Conservation (phyloP, 2,797 vertebrate genomes). For the Ctenopoma multispine region DNA sequence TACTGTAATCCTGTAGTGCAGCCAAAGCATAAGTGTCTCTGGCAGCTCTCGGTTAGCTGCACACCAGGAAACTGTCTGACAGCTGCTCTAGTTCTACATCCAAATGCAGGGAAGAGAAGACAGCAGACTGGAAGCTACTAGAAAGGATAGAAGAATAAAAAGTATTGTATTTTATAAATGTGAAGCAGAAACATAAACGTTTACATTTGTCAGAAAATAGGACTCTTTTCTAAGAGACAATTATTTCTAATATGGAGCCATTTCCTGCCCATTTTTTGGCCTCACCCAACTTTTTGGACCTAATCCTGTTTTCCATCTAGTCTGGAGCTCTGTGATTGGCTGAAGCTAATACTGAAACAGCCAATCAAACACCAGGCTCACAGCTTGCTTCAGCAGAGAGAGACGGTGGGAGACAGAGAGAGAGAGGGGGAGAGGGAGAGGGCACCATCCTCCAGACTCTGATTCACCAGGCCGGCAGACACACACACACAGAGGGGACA, state of each 20-base stretch:
- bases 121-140: not conserved
- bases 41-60: conserved; percentile 42
- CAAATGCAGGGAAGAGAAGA: conserved; percentile 4
- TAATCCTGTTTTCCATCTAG: conserved; percentile 38
- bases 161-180: not conserved
- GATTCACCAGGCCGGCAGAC: conserved; percentile 29
- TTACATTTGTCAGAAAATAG: not conserved
- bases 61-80: conserved; percentile 60
- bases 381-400: conserved; percentile 24
- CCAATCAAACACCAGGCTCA: conserved; percentile 34
- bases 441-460: conserved; percentile 20
- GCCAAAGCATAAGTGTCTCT: conserved; percentile 65
- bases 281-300: conserved; percentile 20
- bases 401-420: not conserved
- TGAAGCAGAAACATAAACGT: conserved; percentile 6
- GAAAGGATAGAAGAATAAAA: not conserved
- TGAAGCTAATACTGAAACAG: conserved; percentile 34
- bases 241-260: not conserved
- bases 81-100: conserved; percentile 50
- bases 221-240: not conserved
- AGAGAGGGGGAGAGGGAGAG: not conserved
- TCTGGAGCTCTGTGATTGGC: conserved; percentile 49
- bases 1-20: conserved; percentile 47
- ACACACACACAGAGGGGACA: not conserved
- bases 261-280: conserved; percentile 3